Evolutionary conservation across 2,797 vertebrate genomes (phyloP).

Genomic region (Brachyalestes nurse): DNA sequence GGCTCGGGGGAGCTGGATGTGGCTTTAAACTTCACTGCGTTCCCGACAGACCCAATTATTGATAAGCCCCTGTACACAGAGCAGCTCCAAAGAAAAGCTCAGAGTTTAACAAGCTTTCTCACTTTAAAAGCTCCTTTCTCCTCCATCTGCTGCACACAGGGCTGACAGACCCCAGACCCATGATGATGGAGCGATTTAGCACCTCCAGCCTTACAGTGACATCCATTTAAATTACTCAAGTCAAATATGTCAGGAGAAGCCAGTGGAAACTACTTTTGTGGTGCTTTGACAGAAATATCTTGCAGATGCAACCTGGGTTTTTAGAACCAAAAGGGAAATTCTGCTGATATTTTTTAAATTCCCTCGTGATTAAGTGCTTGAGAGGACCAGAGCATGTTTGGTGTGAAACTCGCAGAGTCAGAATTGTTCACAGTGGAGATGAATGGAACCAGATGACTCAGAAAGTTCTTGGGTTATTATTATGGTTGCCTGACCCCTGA

Average conservation of each 20-base stretch:
- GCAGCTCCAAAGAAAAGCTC: conserved; percentile 13
- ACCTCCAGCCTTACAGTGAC: not conserved
- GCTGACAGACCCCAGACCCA: not conserved
- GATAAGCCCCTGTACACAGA: conserved; percentile 31
- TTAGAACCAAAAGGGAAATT: too few relatives aligned
- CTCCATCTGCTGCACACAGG: not conserved
- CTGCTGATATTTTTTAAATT: too few relatives aligned
- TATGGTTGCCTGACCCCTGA: too few relatives aligned
- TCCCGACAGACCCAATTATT: conserved; percentile 37
- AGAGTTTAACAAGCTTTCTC: not conserved
- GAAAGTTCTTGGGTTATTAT: too few relatives aligned
- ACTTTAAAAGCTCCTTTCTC: not conserved
- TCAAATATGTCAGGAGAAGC: not conserved
- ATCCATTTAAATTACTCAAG: not conserved
- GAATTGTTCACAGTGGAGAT: too few relatives aligned
- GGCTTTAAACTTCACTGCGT: conserved; percentile 6
- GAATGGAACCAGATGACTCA: too few relatives aligned
- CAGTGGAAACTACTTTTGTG: too few relatives aligned
- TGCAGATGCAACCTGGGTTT: too few relatives aligned
- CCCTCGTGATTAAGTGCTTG: too few relatives aligned
- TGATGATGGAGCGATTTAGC: not conserved
- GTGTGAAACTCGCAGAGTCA: too few relatives aligned
- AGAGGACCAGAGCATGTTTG: too few relatives aligned
- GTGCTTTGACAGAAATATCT: too few relatives aligned
- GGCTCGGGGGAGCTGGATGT: conserved; percentile 9